Evolutionary conservation across 2,797 vertebrate species (phyloP).

Genomic region (Sebastes itinus): DNA sequence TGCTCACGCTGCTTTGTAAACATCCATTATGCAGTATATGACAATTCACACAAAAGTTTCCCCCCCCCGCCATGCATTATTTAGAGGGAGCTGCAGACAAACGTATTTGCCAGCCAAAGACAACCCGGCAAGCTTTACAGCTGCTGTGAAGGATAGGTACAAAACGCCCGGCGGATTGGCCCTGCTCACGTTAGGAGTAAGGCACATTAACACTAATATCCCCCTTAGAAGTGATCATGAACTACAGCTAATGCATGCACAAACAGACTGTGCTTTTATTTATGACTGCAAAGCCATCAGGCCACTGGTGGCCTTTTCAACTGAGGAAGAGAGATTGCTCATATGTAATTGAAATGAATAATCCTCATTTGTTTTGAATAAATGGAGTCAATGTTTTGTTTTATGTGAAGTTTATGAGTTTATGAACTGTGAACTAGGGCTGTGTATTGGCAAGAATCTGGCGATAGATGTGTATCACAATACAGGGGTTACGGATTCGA

Average conservation of each 20-base stretch:
- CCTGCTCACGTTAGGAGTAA: slow-evolving; percentile 33
- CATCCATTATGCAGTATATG: slow-evolving; percentile 85
- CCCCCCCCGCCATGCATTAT: slow-evolving; percentile 85
- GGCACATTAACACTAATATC: slow-evolving; percentile 53
- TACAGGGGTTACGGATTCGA: too few species aligned
- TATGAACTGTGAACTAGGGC: too few species aligned
- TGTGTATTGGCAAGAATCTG: too few species aligned
- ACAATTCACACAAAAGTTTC: slow-evolving; percentile 87
- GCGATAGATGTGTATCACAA: too few species aligned
- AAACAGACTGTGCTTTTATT: slow-evolving; percentile 62
- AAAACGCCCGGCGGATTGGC: slow-evolving; percentile 55
- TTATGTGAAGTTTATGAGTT: slow-evolving; percentile 15
- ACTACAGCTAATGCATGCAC: slow-evolving; percentile 27
- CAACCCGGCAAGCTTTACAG: slow-evolving; percentile 66
- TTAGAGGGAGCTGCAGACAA: slow-evolving; percentile 82
- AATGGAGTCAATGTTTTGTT: slow-evolving; percentile 21
- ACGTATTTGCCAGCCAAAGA: slow-evolving; percentile 69
- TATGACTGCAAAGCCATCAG: slow-evolving; percentile 69
- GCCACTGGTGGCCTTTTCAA: slow-evolving; percentile 75
- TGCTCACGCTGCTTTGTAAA: slow-evolving; percentile 83
- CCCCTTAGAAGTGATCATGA: slow-evolving; percentile 61
- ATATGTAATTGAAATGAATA: slow-evolving; percentile 26
- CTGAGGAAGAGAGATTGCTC: slow-evolving; percentile 60
- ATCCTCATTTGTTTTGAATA: slow-evolving; percentile 39
- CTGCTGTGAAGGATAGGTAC: slow-evolving; percentile 73